These are phyloP conservation scores for Amphiura filiformis DNA, from an alignment of 35 echinoderm and acorn worm genomes.

Conservation along the genomic window DNA sequence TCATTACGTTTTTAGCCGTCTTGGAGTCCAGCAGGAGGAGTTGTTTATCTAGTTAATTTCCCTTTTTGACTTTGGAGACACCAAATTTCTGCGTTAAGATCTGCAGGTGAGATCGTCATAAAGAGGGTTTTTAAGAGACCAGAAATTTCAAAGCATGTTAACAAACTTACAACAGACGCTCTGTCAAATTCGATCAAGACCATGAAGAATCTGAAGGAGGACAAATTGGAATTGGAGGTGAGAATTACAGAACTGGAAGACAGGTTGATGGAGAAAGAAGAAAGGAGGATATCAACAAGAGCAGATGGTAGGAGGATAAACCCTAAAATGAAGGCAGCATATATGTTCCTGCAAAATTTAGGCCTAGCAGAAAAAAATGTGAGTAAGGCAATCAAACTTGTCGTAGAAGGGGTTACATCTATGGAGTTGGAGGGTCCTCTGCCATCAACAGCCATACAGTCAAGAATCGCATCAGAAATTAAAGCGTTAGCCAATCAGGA, in stretches of 20 bases:
- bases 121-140: too few species aligned
- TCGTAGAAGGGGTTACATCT: background rate
- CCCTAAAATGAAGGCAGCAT: background rate
- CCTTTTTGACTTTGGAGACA: too few species aligned
- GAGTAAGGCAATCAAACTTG: background rate
- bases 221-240: background rate
- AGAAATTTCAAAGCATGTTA: too few species aligned
- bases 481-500: background rate
- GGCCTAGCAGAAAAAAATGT: background rate
- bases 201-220: background rate
- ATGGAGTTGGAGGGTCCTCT: background rate
- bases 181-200: background rate
- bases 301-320: background rate
- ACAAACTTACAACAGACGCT: background rate
- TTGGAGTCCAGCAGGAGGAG: too few species aligned
- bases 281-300: background rate
- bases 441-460: background rate
- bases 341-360: background rate
- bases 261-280: background rate
- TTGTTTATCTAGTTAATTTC: too few species aligned
- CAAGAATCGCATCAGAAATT: background rate
- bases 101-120: too few species aligned
- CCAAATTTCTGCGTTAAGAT: too few species aligned
- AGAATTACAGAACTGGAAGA: background rate
- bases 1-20: too few species aligned